A percentile compares a stretch with the other conserved stretches of the same genome.
Conservation (phyloP, 2,113 vertebrate species). For the Microcebus tavaratra region DNA sequence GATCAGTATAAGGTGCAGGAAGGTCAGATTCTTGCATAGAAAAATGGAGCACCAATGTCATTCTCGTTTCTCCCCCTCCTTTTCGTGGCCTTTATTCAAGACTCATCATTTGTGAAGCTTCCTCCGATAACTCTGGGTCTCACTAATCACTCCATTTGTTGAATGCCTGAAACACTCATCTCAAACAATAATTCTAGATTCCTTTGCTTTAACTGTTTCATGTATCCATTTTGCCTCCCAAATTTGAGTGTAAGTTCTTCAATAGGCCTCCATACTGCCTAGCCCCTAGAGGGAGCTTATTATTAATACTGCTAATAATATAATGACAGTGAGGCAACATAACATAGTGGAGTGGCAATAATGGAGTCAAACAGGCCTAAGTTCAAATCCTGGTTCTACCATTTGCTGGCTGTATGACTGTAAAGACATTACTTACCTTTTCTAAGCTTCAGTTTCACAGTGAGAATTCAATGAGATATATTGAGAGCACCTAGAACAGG, state of each 20-base stretch:
- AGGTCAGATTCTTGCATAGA: neutral
- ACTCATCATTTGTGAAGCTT: constrained; percentile 14
- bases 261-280: neutral
- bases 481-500: neutral
- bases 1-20: neutral
- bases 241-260: neutral
- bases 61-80: neutral
- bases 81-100: constrained; percentile 13
- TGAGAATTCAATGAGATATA: neutral
- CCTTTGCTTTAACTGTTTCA: constrained; percentile 20
- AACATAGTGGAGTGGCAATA: neutral
- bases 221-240: neutral
- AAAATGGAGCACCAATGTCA: constrained; percentile 25
- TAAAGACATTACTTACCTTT: constrained; percentile 18
- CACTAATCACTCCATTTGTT: neutral
- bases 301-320: neutral
- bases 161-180: neutral
- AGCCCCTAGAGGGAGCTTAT: neutral
- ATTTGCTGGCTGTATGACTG: neutral
- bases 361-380: neutral
- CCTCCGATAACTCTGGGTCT: neutral
- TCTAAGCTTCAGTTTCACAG: neutral
- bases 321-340: neutral
- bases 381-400: neutral
- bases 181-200: constrained; percentile 39